phyloP scores from a whole-genome alignment of 2,797 vertebrate genomes.

The Chrosomus eos region DNA sequence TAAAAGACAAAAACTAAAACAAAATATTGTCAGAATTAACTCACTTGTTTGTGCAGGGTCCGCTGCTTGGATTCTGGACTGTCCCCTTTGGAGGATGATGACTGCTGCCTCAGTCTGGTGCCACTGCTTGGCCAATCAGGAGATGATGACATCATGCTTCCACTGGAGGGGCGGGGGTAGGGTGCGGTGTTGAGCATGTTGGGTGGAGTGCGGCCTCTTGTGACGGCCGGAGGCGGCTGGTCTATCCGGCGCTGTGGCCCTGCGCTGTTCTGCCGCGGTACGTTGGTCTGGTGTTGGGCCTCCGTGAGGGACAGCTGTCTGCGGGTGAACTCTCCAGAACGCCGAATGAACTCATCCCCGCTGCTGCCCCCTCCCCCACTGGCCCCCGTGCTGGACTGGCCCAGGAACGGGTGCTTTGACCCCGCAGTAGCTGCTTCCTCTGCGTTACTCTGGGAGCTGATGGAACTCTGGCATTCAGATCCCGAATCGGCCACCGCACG shows the following conservation, averaged over 20 bases:
- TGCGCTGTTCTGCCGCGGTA: constrained; percentile 88
- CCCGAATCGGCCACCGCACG: constrained; percentile 82
- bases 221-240: constrained; percentile 82
- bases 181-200: constrained; percentile 85
- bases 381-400: constrained; percentile 71
- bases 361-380: constrained; percentile 72
- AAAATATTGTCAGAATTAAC: not conserved
- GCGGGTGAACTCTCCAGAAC: constrained; percentile 82
- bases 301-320: constrained; percentile 78
- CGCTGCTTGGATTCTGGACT: constrained; percentile 94
- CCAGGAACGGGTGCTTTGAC: constrained; percentile 82
- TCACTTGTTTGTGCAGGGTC: constrained; percentile 70
- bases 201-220: constrained; percentile 89
- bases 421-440: constrained; percentile 79
- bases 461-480: constrained; percentile 86
- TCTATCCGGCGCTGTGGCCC: constrained; percentile 93
- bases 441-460: constrained; percentile 85
- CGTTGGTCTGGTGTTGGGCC: constrained; percentile 69
- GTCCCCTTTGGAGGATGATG: constrained; percentile 94
- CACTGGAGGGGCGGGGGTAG: constrained; percentile 89
- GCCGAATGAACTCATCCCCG: constrained; percentile 83
- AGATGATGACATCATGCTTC: constrained; percentile 89
- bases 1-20: not conserved
- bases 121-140: constrained; percentile 82
- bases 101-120: constrained; percentile 81